phyloP scores from a whole-genome alignment of 2,113 vertebrate genomes.

The Synodontis membranacea region DNA sequence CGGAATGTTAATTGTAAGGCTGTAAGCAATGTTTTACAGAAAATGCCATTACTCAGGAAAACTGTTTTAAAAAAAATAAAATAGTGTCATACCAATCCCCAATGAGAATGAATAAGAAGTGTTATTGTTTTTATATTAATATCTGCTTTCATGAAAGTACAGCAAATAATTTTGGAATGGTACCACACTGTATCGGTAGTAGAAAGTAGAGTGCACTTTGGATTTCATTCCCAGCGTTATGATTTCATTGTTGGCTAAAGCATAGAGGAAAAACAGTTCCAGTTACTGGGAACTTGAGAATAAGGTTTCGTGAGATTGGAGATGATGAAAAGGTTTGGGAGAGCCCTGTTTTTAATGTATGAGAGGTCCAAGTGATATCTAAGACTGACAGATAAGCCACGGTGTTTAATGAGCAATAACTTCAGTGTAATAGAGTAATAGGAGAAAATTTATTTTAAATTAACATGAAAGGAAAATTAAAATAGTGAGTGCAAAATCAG shows the following conservation, averaged over 20 bases:
- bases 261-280: background rate
- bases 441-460: background rate
- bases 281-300: background rate
- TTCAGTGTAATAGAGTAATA: background rate
- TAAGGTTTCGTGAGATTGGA: background rate
- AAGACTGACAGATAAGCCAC: background rate
- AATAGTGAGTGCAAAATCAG: background rate
- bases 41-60: background rate
- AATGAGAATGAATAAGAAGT: background rate
- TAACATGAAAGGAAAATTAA: background rate
- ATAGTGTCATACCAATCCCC: background rate
- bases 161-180: background rate
- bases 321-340: background rate
- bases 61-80: background rate
- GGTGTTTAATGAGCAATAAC: background rate
- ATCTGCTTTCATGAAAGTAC: background rate
- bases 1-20: background rate
- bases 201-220: background rate
- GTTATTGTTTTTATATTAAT: background rate
- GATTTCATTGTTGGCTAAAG: background rate
- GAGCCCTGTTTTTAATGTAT: background rate
- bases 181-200: background rate
- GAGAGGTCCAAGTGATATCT: background rate
- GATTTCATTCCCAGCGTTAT: background rate
- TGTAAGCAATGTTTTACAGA: background rate